Conservation (phyloP, 2,888 invertebrate species). For the Eupelmus urozonus region DNA sequence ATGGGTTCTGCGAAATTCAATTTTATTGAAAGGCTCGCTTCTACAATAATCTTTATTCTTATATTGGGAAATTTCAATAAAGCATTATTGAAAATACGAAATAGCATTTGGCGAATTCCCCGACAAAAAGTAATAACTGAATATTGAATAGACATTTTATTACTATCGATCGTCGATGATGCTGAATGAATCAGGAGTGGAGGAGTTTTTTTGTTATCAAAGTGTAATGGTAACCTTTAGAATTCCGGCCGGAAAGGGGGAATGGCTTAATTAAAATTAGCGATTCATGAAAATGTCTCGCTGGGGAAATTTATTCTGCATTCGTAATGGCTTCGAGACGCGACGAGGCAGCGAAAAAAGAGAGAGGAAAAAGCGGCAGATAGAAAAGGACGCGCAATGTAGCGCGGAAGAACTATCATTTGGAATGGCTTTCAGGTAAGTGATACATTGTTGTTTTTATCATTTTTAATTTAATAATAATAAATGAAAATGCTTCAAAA, state of each 20-base stretch:
- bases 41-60: too few relatives aligned
- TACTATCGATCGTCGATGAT: not conserved
- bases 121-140: too few relatives aligned
- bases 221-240: not conserved
- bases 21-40: too few relatives aligned
- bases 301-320: conserved; percentile 52
- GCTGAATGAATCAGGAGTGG: not conserved
- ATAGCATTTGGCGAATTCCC: too few relatives aligned
- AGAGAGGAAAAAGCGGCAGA: conserved; percentile 3
- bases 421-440: not conserved
- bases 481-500: not conserved
- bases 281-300: conserved; percentile 54
- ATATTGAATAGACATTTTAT: too few relatives aligned
- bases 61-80: too few relatives aligned
- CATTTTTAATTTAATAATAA: not conserved
- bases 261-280: conserved; percentile 47
- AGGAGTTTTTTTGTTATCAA: not conserved
- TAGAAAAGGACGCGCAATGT: conserved; percentile 1
- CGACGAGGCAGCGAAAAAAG: too few relatives aligned
- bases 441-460: not conserved
- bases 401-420: too few relatives aligned
- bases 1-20: too few relatives aligned
- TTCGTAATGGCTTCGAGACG: conserved; percentile 42
- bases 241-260: not conserved
- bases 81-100: too few relatives aligned